These are phyloP conservation scores for Crossaster papposus DNA, from an alignment of 53 echinoderm and acorn worm genomes.

Conservation along the genomic window DNA sequence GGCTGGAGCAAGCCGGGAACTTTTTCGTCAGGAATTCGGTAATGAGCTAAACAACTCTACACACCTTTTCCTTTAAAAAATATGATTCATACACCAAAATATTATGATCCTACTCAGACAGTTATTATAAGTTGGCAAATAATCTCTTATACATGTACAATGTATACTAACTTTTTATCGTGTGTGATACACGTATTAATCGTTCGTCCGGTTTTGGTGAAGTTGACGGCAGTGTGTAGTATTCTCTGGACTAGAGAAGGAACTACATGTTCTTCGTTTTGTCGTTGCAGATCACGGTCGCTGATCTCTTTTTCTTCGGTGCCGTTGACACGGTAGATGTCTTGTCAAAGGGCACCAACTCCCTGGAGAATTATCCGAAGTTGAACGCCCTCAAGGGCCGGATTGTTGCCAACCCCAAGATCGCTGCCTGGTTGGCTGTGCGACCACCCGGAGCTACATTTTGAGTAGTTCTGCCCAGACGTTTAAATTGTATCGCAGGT, in stretches of 20 bases:
- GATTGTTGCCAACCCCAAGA: constrained; percentile 25
- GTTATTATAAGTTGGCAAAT: neutral
- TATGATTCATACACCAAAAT: neutral
- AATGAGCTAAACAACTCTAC: neutral
- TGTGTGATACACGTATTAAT: no score
- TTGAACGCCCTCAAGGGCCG: constrained; percentile 22
- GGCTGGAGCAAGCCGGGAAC: neutral
- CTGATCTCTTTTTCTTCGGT: constrained; percentile 11
- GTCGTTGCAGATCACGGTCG: neutral
- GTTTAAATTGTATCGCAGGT: no score
- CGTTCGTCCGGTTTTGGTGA: no score
- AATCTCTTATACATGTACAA: no score
- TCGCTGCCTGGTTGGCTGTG: constrained; percentile 32
- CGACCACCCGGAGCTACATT: neutral
- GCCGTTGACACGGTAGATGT: neutral
- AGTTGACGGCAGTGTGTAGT: no score
- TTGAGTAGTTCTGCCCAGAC: no score
- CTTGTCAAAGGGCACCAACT: neutral
- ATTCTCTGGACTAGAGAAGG: no score
- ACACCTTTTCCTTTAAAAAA: neutral
- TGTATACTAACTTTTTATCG: no score
- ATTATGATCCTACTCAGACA: no score
- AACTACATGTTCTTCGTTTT: neutral
- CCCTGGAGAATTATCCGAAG: constrained; percentile 28
- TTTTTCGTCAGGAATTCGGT: constrained; percentile 16